These are phyloP conservation scores for Actenoides hombroni DNA, from an alignment of 2,113 vertebrate genomes.

Conservation along the genomic window DNA sequence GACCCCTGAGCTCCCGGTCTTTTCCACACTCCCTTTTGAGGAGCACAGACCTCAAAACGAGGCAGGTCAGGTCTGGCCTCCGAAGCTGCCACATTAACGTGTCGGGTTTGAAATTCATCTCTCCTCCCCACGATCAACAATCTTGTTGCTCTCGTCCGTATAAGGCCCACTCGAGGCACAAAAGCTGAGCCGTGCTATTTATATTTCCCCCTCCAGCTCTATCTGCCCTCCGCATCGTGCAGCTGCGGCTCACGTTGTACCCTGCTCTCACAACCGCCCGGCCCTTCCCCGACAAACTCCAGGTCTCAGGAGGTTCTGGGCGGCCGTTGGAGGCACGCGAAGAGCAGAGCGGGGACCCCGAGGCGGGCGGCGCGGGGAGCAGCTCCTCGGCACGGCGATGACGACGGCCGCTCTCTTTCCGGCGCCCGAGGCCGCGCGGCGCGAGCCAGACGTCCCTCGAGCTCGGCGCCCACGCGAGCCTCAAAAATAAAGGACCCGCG, in stretches of 20 bases:
- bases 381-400: fast-evolving
- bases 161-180: conserved; percentile 40
- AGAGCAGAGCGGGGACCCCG: neutral
- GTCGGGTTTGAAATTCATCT: neutral
- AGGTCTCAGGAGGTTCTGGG: neutral
- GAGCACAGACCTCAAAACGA: neutral
- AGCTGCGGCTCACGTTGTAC: neutral
- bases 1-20: neutral
- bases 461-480: neutral
- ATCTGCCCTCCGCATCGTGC: neutral
- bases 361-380: fast-evolving
- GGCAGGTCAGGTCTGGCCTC: neutral
- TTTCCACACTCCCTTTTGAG: neutral
- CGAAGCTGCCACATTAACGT: fast-evolving
- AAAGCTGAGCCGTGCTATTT: conserved; percentile 49
- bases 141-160: neutral
- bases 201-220: neutral
- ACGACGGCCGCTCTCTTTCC: neutral
- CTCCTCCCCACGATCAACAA: neutral
- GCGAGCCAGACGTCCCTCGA: neutral
- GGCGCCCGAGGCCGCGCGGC: neutral
- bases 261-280: neutral
- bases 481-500: neutral
- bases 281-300: neutral
- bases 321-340: fast-evolving